A percentile compares a stretch with the other conserved stretches of the same genome.
Evolutionary conservation across 2,888 invertebrate species (phyloP).

Genomic region (Agrilus cyanescens): DNA sequence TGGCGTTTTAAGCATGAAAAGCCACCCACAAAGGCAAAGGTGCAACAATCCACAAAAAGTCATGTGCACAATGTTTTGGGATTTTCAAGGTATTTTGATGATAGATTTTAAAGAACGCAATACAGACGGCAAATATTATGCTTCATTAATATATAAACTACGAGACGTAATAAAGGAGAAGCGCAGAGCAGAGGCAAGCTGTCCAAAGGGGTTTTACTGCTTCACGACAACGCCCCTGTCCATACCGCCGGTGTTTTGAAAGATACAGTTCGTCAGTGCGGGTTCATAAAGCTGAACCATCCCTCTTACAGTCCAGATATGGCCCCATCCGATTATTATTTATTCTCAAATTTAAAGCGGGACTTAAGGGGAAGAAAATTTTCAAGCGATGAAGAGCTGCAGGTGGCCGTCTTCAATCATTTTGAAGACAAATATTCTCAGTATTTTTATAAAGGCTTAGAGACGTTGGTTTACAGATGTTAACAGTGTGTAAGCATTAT

Average conservation of each 20-base stretch:
- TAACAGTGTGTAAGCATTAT: too few species aligned
- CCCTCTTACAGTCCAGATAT: too few species aligned
- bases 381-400: too few species aligned
- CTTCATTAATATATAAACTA: conserved; percentile 5
- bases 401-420: too few species aligned
- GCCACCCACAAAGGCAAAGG: neutral
- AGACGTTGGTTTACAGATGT: too few species aligned
- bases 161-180: conserved; percentile 4
- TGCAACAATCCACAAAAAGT: neutral
- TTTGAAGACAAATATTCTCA: too few species aligned
- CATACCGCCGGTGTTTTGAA: neutral
- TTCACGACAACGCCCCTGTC: conserved; percentile 3
- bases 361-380: too few species aligned
- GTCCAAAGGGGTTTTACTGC: conserved; percentile 4
- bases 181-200: conserved; percentile 4
- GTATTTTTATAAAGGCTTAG: too few species aligned
- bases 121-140: conserved; percentile 6
- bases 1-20: conserved; percentile 4
- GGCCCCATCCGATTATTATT: too few species aligned
- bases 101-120: conserved; percentile 6
- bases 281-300: too few species aligned
- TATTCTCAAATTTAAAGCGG: too few species aligned
- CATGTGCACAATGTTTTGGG: neutral
- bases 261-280: too few species aligned
- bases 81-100: neutral